phyloP scores from a whole-genome alignment of 2,888 invertebrate species.

The Petrolisthes manimaculis region DNA sequence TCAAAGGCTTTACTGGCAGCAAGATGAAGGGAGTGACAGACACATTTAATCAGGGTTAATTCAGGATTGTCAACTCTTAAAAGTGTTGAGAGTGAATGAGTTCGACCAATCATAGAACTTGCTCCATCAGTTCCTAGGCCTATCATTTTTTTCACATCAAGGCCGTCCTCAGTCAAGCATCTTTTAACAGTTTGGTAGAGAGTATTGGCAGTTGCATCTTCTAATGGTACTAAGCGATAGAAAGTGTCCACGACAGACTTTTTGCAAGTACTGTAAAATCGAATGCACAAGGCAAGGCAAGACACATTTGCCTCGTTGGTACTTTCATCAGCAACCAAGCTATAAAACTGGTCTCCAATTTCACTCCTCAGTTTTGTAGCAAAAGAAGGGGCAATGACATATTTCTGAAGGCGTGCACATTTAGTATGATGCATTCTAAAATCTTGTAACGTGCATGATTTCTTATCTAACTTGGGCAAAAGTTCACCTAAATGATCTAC shows the following conservation, averaged over 20 bases:
- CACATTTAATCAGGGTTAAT: slow-evolving; percentile 16
- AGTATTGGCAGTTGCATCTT: slow-evolving; percentile 24
- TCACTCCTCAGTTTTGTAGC: slow-evolving; percentile 27
- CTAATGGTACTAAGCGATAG: slow-evolving; percentile 23
- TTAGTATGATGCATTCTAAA: no score
- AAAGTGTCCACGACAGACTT: slow-evolving; percentile 7
- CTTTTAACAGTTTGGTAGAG: slow-evolving; percentile 14
- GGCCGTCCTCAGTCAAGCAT: slow-evolving; percentile 30
- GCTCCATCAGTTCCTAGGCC: slow-evolving; percentile 17
- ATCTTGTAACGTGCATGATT: background rate
- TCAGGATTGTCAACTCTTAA: background rate
- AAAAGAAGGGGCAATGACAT: slow-evolving; percentile 28
- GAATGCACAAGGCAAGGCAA: slow-evolving; percentile 17
- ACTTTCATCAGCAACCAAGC: slow-evolving; percentile 26
- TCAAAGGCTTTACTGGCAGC: slow-evolving; percentile 23
- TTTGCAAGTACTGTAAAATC: slow-evolving; percentile 6
- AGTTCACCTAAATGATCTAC: slow-evolving; percentile 35
- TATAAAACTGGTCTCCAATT: slow-evolving; percentile 21
- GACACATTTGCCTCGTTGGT: slow-evolving; percentile 20
- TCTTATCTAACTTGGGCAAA: slow-evolving; percentile 19
- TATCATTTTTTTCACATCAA: slow-evolving; percentile 23
- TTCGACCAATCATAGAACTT: slow-evolving; percentile 13
- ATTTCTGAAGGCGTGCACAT: background rate
- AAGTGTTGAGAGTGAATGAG: slow-evolving; percentile 22
- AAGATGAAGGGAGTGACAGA: background rate